Conservation (phyloP, 2,888 invertebrate genomes). For the Sturmia bella region DNA sequence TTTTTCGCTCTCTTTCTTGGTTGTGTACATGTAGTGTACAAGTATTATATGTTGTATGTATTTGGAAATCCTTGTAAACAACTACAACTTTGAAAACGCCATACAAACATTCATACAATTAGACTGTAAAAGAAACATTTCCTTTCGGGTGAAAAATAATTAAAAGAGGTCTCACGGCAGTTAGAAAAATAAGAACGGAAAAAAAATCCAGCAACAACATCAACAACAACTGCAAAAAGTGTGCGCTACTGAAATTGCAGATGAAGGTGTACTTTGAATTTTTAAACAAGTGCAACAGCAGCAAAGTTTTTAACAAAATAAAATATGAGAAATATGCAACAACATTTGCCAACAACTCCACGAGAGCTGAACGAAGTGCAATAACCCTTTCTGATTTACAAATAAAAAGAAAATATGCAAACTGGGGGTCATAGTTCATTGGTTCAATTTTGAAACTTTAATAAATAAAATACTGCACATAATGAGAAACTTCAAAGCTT, state of each 20-base stretch:
- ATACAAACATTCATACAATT: conserved; percentile 21
- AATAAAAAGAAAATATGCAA: conserved; percentile 30
- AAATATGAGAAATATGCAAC: conserved; percentile 46
- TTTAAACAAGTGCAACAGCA: conserved; percentile 67
- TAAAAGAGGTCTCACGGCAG: conserved; percentile 70
- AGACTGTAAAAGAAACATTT: conserved; percentile 66
- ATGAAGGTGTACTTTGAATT: conserved; percentile 68
- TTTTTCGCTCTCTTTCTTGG: conserved; percentile 20
- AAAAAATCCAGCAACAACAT: conserved; percentile 14
- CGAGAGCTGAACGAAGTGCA: conserved; percentile 55
- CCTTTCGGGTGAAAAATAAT: conserved; percentile 69
- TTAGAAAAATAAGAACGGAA: conserved; percentile 47
- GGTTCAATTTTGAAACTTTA: conserved; percentile 43
- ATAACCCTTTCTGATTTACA: conserved; percentile 47
- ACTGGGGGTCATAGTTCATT: conserved; percentile 68
- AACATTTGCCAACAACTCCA: conserved; percentile 40
- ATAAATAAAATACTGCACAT: conserved; percentile 3
- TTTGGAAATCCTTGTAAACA: conserved; percentile 51
- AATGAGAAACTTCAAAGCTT: not conserved
- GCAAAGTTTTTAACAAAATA: conserved; percentile 36
- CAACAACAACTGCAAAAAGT: conserved; percentile 34
- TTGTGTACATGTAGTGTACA: not conserved
- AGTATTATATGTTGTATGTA: conserved; percentile 25
- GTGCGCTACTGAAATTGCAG: conserved; percentile 49
- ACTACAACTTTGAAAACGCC: conserved; percentile 25